Conservation (phyloP, 2,113 vertebrate species). For the Menidia beryllina region DNA sequence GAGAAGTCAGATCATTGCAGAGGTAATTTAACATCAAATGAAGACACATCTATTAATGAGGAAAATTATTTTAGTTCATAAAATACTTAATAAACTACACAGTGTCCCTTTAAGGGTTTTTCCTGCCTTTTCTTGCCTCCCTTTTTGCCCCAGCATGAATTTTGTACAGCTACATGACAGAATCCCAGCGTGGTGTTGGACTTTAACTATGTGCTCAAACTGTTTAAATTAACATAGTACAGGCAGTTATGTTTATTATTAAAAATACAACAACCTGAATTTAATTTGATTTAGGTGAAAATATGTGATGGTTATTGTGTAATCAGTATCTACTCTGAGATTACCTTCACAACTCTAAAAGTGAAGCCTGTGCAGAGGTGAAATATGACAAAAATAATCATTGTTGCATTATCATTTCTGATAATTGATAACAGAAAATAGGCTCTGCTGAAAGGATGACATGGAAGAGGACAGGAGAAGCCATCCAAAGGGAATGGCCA, state of each 20-base stretch:
- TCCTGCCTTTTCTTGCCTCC: constrained; percentile 25
- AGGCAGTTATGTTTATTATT: constrained; percentile 1
- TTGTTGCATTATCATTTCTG: constrained; percentile 21
- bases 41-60: no score
- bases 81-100: no score
- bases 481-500: constrained; percentile 52
- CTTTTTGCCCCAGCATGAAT: constrained; percentile 8
- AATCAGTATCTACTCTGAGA: constrained; percentile 9
- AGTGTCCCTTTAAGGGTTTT: constrained; percentile 20
- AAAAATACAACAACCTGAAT: constrained; percentile 21
- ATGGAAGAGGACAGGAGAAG: constrained; percentile 36
- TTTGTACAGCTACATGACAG: constrained; percentile 28
- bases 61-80: no score
- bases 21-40: no score
- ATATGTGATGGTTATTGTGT: constrained; percentile 28
- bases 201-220: neutral
- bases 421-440: constrained; percentile 16
- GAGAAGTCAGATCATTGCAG: no score
- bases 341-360: constrained; percentile 40
- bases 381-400: constrained; percentile 51
- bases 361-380: constrained; percentile 23
- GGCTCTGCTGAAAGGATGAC: constrained; percentile 20
- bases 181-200: neutral
- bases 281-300: constrained; percentile 21
- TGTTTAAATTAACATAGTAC: neutral